Conservation (phyloP, 2,113 vertebrate genomes). For the Oriolus oriolus region DNA sequence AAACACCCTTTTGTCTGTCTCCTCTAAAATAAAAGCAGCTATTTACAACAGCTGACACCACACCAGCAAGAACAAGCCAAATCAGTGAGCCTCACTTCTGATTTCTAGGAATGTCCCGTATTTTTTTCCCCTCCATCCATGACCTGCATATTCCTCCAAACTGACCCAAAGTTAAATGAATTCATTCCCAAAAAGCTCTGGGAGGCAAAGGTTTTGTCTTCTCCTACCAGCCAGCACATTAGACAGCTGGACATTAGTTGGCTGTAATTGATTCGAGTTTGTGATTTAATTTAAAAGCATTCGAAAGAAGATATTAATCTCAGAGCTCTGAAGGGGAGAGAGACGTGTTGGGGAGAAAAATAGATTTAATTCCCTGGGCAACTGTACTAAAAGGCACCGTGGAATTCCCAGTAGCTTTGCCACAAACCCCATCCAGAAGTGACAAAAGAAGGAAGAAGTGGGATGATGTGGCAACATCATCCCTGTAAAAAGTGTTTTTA, state of each 20-base stretch:
- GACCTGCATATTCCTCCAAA: background rate
- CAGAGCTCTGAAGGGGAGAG: background rate
- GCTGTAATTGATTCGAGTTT: conserved; percentile 51
- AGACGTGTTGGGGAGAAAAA: background rate
- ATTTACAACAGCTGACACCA: background rate
- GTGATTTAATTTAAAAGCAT: conserved; percentile 63
- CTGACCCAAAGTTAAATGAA: background rate
- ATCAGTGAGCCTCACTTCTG: background rate
- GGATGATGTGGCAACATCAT: background rate
- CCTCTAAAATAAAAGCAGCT: background rate
- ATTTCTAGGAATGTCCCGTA: accelerated
- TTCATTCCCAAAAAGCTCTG: background rate
- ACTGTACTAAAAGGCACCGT: background rate
- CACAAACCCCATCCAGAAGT: background rate
- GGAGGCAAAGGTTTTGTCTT: background rate
- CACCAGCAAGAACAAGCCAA: background rate
- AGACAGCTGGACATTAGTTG: conserved; percentile 23
- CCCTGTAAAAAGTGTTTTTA: background rate
- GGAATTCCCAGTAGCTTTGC: conserved; percentile 5
- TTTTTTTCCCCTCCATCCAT: too few species aligned
- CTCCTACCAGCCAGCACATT: background rate
- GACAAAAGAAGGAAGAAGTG: background rate
- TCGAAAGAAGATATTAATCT: conserved; percentile 37
- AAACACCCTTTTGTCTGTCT: background rate
- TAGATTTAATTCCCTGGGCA: conserved; percentile 9